Evolutionary conservation across 2,113 vertebrate genomes (phyloP).

Genomic region (Columba livia): DNA sequence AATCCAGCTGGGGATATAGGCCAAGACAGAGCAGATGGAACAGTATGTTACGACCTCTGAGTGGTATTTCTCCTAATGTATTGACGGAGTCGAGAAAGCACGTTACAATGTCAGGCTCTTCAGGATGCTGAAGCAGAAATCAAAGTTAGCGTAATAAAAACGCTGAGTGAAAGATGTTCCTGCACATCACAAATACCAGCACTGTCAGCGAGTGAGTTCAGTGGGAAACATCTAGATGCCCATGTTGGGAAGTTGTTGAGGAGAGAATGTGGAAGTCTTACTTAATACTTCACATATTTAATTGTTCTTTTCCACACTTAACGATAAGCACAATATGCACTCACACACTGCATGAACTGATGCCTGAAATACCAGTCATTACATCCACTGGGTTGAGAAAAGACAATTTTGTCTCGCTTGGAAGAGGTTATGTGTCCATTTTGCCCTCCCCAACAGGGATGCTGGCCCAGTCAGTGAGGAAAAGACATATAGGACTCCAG

Average conservation of each 20-base stretch:
- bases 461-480: background rate
- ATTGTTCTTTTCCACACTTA: background rate
- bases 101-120: background rate
- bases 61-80: background rate
- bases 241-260: background rate
- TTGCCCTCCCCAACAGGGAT: background rate
- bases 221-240: background rate
- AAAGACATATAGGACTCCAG: background rate
- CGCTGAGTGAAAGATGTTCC: background rate
- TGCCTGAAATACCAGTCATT: background rate
- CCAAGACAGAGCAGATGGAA: constrained; percentile 8
- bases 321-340: background rate
- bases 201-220: background rate
- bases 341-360: background rate
- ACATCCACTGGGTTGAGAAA: background rate
- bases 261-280: background rate
- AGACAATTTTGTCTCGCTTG: background rate
- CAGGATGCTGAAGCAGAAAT: constrained; percentile 16
- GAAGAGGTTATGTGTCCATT: background rate
- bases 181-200: background rate
- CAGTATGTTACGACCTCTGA: background rate
- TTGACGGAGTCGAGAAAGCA: background rate
- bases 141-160: background rate
- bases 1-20: background rate
- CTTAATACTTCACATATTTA: background rate